Percentiles rank a stretch among this genome's conserved stretches.
Evolutionary conservation across 2,797 vertebrate genomes (phyloP).

Genomic region (Aeoliscus strigatus): DNA sequence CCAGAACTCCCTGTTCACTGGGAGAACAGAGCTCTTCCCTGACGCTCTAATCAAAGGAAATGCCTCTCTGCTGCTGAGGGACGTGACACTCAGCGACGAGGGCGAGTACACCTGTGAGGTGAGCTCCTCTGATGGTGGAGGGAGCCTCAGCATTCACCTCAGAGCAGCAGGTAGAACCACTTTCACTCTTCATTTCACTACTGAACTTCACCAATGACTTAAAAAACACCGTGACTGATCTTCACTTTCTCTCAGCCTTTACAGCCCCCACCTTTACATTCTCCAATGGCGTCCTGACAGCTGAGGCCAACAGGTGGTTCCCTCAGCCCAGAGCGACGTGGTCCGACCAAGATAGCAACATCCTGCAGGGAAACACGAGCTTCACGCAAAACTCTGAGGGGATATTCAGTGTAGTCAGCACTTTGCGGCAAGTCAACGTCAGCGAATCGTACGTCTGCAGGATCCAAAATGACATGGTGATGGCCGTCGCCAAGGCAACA

Average conservation of each 20-base stretch:
- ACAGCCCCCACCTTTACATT: constrained; percentile 65
- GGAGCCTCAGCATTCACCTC: constrained; percentile 37
- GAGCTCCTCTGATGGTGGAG: constrained; percentile 14
- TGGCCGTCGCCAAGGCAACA: constrained; percentile 62
- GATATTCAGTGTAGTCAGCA: constrained; percentile 65
- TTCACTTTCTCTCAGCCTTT: constrained; percentile 59
- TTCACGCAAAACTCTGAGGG: constrained; percentile 45
- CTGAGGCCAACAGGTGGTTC: constrained; percentile 72
- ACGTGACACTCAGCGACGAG: constrained; percentile 14
- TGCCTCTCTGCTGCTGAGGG: constrained; percentile 50
- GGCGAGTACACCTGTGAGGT: constrained; percentile 55
- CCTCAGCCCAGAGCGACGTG: constrained; percentile 74
- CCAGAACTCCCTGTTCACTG: constrained; percentile 70
- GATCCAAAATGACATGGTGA: constrained; percentile 77
- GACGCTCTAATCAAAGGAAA: constrained; percentile 29
- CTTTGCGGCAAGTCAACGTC: constrained; percentile 43
- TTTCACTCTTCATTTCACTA: background rate
- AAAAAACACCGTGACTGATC: background rate
- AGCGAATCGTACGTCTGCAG: constrained; percentile 70
- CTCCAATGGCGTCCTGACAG: constrained; percentile 47
- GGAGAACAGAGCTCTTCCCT: constrained; percentile 55
- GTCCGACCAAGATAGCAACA: constrained; percentile 17
- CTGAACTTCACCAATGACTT: background rate
- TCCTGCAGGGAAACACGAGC: constrained; percentile 46
- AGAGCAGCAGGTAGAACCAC: constrained; percentile 43